Conservation (phyloP, 2,888 invertebrate genomes). For the Heliconius charithonia region DNA sequence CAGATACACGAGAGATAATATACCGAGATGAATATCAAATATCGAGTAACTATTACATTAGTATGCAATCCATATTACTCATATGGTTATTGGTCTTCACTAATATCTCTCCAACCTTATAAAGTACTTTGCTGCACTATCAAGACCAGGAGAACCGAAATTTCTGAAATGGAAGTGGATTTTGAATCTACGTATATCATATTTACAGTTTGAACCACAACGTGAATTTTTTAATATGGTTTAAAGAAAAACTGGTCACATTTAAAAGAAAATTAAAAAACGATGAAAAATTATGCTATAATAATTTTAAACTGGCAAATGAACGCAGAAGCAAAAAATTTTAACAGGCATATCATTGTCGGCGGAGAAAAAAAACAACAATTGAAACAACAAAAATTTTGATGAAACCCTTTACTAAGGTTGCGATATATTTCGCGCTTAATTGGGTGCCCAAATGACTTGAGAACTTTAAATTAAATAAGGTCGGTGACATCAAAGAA, state of each 20-base stretch:
- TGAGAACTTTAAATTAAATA: conserved; percentile 70
- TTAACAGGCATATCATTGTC: conserved; percentile 62
- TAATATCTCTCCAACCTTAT: not conserved
- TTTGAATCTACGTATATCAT: not conserved
- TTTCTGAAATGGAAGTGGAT: not conserved
- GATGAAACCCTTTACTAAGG: conserved; percentile 66
- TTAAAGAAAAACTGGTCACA: not conserved
- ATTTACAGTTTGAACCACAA: not conserved
- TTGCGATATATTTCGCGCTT: conserved; percentile 76
- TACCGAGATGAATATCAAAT: conserved; percentile 40
- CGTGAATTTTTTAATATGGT: not conserved
- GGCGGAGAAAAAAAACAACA: conserved; percentile 62
- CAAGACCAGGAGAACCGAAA: no score
- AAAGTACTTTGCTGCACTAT: not conserved
- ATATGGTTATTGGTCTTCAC: not conserved
- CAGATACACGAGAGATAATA: conserved; percentile 39
- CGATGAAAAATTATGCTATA: conserved; percentile 43
- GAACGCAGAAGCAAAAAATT: conserved; percentile 51
- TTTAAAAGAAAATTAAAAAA: conserved; percentile 25
- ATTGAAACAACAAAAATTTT: conserved; percentile 72
- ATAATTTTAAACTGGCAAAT: conserved; percentile 43
- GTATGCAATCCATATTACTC: conserved; percentile 22
- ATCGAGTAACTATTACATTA: conserved; percentile 40
- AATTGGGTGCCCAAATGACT: conserved; percentile 76
- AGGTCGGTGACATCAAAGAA: conserved; percentile 74